Conservation (phyloP, 2,888 invertebrate species). For the Sericinus montela region DNA sequence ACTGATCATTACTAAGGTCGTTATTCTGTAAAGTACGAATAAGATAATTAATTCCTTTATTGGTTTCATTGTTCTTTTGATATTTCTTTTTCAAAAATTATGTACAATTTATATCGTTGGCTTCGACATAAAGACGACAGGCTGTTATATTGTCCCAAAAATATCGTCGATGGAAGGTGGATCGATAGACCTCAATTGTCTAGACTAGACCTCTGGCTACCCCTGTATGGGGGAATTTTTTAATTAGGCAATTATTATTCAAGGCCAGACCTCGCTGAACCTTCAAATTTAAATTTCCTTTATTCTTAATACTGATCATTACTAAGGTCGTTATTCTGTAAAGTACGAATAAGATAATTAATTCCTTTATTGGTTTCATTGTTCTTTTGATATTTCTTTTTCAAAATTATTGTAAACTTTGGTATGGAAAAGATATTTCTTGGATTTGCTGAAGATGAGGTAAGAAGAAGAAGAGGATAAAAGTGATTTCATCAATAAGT, state of each 20-base stretch:
- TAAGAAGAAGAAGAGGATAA: no score
- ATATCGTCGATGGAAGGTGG: no score
- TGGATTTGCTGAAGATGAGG: no score
- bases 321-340: conserved; percentile 7
- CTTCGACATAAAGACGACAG: no score
- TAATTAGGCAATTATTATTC: background rate
- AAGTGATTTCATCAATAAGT: no score
- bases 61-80: background rate
- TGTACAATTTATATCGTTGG: no score
- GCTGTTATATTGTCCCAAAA: no score
- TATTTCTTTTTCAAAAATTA: background rate
- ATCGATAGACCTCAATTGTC: no score
- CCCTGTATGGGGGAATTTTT: no score
- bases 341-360: conserved; percentile 12
- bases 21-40: conserved; percentile 5
- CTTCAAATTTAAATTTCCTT: conserved; percentile 7
- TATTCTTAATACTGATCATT: conserved; percentile 12
- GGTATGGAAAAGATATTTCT: no score
- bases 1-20: conserved; percentile 14
- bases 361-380: conserved; percentile 3
- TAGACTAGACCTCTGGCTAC: no score
- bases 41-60: conserved; percentile 13
- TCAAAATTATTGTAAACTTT: no score
- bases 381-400: background rate
- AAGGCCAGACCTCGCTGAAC: background rate